A percentile compares a stretch with the other conserved stretches of the same genome.
phyloP scores from a whole-genome alignment of 2,113 vertebrate genomes.

The Nanger granti region DNA sequence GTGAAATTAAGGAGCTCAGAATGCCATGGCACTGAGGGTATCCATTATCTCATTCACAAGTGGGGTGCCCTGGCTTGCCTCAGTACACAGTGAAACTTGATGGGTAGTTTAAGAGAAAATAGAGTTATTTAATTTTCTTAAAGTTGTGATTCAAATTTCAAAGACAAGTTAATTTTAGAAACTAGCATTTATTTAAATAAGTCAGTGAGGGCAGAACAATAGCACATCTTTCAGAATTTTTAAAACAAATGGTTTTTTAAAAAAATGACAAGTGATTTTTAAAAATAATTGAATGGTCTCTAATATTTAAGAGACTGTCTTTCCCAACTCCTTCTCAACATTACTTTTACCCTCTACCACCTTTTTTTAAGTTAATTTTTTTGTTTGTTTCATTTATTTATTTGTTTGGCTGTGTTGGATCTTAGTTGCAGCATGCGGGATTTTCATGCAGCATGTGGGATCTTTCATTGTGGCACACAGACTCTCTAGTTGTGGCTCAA shows the following conservation, averaged over 20 bases:
- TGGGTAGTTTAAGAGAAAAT: background rate
- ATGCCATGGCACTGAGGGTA: accelerated
- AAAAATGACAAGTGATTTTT: background rate
- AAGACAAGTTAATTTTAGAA: background rate
- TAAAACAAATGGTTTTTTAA: background rate
- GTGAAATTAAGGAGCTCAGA: background rate
- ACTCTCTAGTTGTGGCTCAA: background rate
- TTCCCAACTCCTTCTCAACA: background rate
- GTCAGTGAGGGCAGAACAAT: background rate
- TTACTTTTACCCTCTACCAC: background rate
- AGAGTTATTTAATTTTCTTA: background rate
- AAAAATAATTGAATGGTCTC: background rate
- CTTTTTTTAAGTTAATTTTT: background rate
- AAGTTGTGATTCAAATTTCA: background rate
- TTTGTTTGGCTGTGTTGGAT: background rate
- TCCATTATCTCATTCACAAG: background rate
- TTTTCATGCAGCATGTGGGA: background rate
- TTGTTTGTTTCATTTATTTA: background rate
- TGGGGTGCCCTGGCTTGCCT: background rate
- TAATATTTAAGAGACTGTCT: background rate
- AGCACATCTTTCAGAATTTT: background rate
- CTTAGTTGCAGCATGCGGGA: background rate
- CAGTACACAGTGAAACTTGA: background rate
- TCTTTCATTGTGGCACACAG: background rate
- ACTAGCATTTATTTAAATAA: background rate